Percentiles rank a stretch among this genome's conserved stretches.
phyloP scores from a whole-genome alignment of 1,140 invertebrate species.

The Trichonephila clavipes region DNA sequence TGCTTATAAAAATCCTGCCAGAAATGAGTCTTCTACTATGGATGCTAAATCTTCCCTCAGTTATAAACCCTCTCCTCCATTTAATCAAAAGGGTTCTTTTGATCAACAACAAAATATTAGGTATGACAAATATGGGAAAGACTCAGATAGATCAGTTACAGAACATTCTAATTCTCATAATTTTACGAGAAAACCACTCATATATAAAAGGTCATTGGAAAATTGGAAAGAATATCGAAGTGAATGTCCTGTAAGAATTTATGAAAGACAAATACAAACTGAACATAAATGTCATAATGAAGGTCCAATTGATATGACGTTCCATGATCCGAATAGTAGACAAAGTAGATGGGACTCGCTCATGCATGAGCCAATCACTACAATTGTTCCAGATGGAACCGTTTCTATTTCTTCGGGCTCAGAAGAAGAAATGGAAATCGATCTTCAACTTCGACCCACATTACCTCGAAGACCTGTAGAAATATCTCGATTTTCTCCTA shows the following conservation, averaged over 20 bases:
- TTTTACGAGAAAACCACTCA: neutral
- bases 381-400: slow-evolving; percentile 19
- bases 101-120: slow-evolving; percentile 6
- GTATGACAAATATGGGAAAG: neutral
- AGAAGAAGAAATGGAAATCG: slow-evolving; percentile 83
- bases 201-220: slow-evolving; percentile 37
- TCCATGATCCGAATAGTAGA: neutral
- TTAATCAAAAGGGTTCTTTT: neutral
- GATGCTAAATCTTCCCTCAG: neutral
- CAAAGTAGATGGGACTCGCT: slow-evolving; percentile 66
- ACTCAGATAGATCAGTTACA: neutral
- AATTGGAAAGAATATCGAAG: slow-evolving; percentile 39
- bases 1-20: neutral
- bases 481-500: slow-evolving; percentile 89
- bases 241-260: neutral
- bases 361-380: slow-evolving; percentile 12
- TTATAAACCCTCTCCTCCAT: neutral
- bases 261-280: neutral
- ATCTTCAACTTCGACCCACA: slow-evolving; percentile 87
- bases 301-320: neutral
- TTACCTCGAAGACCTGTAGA: slow-evolving; percentile 88
- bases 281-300: slow-evolving; percentile 26
- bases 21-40: neutral
- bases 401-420: slow-evolving; percentile 45
- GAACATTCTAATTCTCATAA: slow-evolving; percentile 28